A percentile compares a stretch with the other conserved stretches of the same genome.
phyloP scores from a whole-genome alignment of 2,888 invertebrate species.

The Orthosia gracilis region DNA sequence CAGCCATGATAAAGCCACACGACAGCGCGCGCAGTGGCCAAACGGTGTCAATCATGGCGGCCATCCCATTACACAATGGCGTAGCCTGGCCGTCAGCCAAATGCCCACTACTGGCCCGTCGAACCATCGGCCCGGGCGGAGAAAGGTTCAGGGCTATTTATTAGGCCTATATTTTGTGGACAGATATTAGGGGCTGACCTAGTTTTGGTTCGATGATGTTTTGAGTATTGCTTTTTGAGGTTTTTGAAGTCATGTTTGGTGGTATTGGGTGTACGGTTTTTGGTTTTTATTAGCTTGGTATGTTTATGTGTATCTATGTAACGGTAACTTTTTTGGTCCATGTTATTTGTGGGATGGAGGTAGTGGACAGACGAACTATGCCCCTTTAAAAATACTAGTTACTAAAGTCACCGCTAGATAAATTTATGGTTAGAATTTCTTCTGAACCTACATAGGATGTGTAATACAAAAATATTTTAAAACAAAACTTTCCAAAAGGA shows the following conservation, averaged over 20 bases:
- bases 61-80: slow-evolving; percentile 61
- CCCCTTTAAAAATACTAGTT: too few relatives aligned
- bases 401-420: too few relatives aligned
- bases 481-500: too few relatives aligned
- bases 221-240: background rate
- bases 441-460: too few relatives aligned
- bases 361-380: too few relatives aligned
- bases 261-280: too few relatives aligned
- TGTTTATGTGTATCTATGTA: too few relatives aligned
- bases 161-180: slow-evolving; percentile 44
- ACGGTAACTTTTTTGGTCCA: too few relatives aligned
- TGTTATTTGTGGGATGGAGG: too few relatives aligned
- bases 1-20: slow-evolving; percentile 33
- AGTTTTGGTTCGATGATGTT: slow-evolving; percentile 18
- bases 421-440: too few relatives aligned
- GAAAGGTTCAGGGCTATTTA: slow-evolving; percentile 53
- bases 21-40: slow-evolving; percentile 35
- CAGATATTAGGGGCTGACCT: slow-evolving; percentile 40
- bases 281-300: too few relatives aligned
- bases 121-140: slow-evolving; percentile 37
- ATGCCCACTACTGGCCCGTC: slow-evolving; percentile 44
- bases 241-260: background rate
- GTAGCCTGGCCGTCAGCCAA: slow-evolving; percentile 58
- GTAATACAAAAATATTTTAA: too few relatives aligned
- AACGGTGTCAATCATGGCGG: slow-evolving; percentile 67